Evolutionary conservation across 2,797 vertebrate species (phyloP), one percentile per base, ranked within the genome.

Genomic region (Muscicapa comitata): DNA sequence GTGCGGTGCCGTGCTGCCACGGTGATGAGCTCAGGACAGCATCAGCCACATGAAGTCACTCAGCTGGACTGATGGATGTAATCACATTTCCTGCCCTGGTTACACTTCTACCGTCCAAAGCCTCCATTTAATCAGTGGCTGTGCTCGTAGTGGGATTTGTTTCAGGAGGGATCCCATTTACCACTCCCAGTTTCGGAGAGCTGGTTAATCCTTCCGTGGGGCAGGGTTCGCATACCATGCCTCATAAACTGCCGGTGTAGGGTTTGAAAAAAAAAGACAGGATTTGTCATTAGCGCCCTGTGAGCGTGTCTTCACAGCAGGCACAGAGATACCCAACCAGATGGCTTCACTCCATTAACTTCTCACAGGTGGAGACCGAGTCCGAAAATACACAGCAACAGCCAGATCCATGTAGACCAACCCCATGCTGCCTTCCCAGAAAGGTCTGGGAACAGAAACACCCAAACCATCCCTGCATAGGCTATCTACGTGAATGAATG

Each of bases 21-120:
- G 66, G 81, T 23, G 73, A 54, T 83, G 89, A 88, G 58, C 33
- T 78, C 51, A 80, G 91, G 68, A 53, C 24, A 93, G 71, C 70
- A 7, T 68, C 51, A 88, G 21, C 55, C 1, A 0, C 58, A 66
- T 91, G 61, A 83, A 58, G 54, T 94, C 92, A 96, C 78, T 42
- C 4, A 5, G 48, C 19, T 74, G 72, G 53, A 80, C 24, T 82
- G 84, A 87, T 84, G 73, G 62, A 57, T 66, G 37, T 10, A 88
- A 91, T 93, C 75, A 84, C 51, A 92, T 95, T 93, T 95, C 94
- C 95, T 92, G 79, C 29, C 79, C 57, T 0, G 0, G 80, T 88
- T 94, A 93, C 50, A 81, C 37, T 93, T 96, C 94, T 90, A 94
- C 89, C 45, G 26, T 86, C 73, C 79, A 86, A 86, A 80, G 82